A percentile compares a stretch with the other conserved stretches of the same genome.
These are phyloP conservation scores for Lateolabrax maculatus DNA, from an alignment of 2,797 vertebrate genomes.

Conservation along the genomic window DNA sequence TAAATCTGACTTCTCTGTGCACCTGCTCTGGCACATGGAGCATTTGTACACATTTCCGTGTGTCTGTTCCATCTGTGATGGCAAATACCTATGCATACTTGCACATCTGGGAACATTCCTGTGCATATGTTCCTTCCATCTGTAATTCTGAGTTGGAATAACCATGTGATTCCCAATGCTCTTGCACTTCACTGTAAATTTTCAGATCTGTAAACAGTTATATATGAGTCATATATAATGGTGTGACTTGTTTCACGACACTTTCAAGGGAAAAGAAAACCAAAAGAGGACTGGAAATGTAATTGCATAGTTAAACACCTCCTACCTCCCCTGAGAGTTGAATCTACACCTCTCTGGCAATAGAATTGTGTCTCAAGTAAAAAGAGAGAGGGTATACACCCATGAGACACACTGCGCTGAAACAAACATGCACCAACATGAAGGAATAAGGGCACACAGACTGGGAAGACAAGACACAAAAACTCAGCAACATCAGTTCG, in stretches of 20 bases:
- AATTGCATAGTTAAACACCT: slow-evolving; percentile 41
- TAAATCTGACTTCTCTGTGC: slow-evolving; percentile 6
- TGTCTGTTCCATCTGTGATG: slow-evolving; percentile 23
- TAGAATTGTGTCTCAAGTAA: slow-evolving; percentile 39
- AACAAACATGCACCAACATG: slow-evolving; percentile 51
- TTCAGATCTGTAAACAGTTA: background rate
- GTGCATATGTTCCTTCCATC: slow-evolving; percentile 48
- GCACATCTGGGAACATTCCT: slow-evolving; percentile 33
- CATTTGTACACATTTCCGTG: slow-evolving; percentile 10
- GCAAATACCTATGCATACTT: slow-evolving; percentile 35
- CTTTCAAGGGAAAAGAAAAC: background rate
- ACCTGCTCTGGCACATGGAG: slow-evolving; percentile 13
- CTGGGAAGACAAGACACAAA: slow-evolving; percentile 30
- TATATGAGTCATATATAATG: background rate
- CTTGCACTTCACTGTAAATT: background rate
- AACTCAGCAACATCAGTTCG: slow-evolving; percentile 41
- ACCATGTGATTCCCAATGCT: background rate
- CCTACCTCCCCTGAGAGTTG: background rate
- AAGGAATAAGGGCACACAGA: slow-evolving; percentile 56
- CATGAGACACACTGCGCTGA: slow-evolving; percentile 5
- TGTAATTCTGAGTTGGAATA: slow-evolving; percentile 1
- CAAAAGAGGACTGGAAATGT: slow-evolving; percentile 9
- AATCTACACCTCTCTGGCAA: slow-evolving; percentile 36
- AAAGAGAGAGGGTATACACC: slow-evolving; percentile 20
- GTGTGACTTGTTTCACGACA: background rate